Evolutionary conservation across 35 echinoderm and acorn worm species (phyloP), one percentile per base, ranked within the genome.

Genomic region (Heliocidaris tuberculata): DNA sequence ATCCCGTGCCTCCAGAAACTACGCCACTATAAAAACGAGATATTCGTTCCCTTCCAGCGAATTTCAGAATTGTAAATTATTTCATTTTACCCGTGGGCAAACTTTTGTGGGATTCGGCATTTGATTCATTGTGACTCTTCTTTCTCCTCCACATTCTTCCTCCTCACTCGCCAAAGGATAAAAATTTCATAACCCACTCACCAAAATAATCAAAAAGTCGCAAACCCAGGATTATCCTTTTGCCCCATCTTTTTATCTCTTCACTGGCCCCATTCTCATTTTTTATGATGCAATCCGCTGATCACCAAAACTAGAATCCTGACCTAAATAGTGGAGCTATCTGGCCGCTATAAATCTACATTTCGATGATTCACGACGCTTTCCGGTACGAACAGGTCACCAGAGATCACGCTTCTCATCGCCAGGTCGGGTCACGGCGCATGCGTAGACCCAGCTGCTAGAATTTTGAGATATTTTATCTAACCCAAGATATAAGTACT

Each of bases 281-380:
- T 47, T 89, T 48, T 48, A 89, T 89, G 87, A 89, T 89, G 24
- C 87, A 13, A 89, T 32, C 87, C 87, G 15, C 19, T n/a, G 12
- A 89, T 89, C 87, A 89, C 87, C 87, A 89, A 89, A 89, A 89
- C 87, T 89, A 89, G 87, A 89, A 89, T 89, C 29, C 31, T 89
- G 87, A 89, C 87, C 87, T 48, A 89, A 89, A 89, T 89, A 47
- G 6, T 48, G 87, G 87, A 89, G 31, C 87, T 89, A 89, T 47
- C 31, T 47, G 47, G 47, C 31, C 87, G 87, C 87, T 78, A 89
- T 89, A 89, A 89, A 89, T 89, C 87, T 89, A 89, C 87, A 89
- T 89, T 89, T 89, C 87, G 87, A 89, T 89, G 87, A 89, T 89
- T 89, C 87, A 89, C 47, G 87, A 89, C 31, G 31, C 87, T 89